Conservation (phyloP, 2,113 vertebrate species). For the Gopherus flavomarginatus region DNA sequence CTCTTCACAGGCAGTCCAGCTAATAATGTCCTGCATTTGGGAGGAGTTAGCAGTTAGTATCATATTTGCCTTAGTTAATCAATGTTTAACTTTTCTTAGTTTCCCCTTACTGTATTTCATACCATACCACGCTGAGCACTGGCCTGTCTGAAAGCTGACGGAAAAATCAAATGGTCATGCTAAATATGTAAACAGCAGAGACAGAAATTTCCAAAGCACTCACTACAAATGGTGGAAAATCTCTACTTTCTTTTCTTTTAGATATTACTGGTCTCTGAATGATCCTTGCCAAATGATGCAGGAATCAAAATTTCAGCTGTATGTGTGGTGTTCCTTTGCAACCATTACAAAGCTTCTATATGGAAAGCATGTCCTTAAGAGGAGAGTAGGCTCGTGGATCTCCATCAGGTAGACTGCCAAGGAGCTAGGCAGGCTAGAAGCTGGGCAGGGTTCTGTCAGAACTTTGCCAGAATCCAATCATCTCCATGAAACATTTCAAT, state of each 20-base stretch:
- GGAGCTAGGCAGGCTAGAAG: background rate
- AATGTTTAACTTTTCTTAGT: background rate
- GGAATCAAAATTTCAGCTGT: constrained; percentile 13
- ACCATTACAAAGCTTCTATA: background rate
- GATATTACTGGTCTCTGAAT: background rate
- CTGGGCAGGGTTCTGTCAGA: background rate
- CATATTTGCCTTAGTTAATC: background rate
- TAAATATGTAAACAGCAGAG: constrained; percentile 9
- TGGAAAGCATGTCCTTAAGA: constrained; percentile 22
- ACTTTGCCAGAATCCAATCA: background rate
- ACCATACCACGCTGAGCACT: background rate
- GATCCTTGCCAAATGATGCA: background rate
- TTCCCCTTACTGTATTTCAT: background rate
- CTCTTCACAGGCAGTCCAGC: background rate
- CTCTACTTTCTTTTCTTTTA: background rate
- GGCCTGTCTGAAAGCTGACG: background rate
- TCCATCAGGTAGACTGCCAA: background rate
- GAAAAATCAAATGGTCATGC: background rate
- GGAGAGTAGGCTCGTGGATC: background rate
- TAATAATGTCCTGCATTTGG: background rate
- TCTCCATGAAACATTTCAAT: background rate
- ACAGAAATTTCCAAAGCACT: background rate
- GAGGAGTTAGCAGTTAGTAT: background rate
- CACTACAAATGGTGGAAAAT: background rate
- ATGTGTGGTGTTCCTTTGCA: background rate